Conservation (phyloP, 2,113 vertebrate species). For the Leptobrachium ailaonicum region DNA sequence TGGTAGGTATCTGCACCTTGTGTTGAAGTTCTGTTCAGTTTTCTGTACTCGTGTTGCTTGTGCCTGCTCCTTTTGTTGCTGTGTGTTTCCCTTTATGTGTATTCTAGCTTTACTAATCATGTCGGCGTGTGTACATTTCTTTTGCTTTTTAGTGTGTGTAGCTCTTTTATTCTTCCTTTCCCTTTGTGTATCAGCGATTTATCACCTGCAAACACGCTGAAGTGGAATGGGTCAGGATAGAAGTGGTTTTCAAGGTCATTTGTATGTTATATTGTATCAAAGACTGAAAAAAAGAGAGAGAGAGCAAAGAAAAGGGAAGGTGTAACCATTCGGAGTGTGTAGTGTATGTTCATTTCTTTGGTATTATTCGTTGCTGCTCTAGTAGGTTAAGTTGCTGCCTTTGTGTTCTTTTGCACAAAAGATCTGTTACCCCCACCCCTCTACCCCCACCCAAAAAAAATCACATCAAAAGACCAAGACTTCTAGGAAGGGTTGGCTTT, state of each 20-base stretch:
- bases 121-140: background rate
- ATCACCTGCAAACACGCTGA: conserved; percentile 12
- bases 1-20: conserved; percentile 85
- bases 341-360: background rate
- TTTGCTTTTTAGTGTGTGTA: too few relatives aligned
- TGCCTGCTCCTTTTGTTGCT: conserved; percentile 37
- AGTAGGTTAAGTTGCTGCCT: conserved; percentile 15
- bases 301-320: background rate
- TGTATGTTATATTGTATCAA: conserved; percentile 12
- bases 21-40: conserved; percentile 35
- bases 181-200: conserved; percentile 9
- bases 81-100: background rate
- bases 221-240: background rate
- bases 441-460: background rate
- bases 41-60: conserved; percentile 56
- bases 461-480: conserved; percentile 9
- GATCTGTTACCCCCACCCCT: background rate
- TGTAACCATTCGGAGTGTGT: background rate
- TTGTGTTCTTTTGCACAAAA: conserved; percentile 38
- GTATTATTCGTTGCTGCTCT: background rate
- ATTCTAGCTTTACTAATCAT: conserved; percentile 14
- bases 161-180: too few relatives aligned
- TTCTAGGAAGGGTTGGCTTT: background rate
- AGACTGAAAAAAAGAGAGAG: background rate
- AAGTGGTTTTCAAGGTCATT: conserved; percentile 32